Percentiles rank a stretch among this genome's conserved stretches.
Conservation (phyloP, 2,797 vertebrate genomes). For the Sebastes jordani region DNA sequence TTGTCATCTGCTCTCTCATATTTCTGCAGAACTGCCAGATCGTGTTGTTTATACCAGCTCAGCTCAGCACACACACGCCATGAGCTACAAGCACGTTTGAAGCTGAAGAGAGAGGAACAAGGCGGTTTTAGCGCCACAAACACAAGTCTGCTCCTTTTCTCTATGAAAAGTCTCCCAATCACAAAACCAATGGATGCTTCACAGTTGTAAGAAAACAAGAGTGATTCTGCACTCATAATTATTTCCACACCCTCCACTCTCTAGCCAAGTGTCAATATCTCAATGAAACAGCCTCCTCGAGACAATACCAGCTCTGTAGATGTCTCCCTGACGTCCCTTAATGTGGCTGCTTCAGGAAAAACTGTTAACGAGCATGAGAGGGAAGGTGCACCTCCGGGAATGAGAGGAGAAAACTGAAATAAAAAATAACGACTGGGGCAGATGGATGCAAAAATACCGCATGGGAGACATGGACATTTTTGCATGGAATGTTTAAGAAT, state of each 20-base stretch:
- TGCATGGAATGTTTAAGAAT: neutral
- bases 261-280: neutral
- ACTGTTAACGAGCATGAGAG: neutral
- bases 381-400: neutral
- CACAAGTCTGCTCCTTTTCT: conserved; percentile 17
- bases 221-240: conserved; percentile 6
- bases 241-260: neutral
- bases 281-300: neutral
- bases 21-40: conserved; percentile 37
- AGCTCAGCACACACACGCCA: neutral
- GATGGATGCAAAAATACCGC: neutral
- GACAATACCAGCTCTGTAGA: neutral
- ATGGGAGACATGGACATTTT: neutral
- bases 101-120: neutral
- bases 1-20: conserved; percentile 27
- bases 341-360: neutral
- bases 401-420: neutral
- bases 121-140: neutral
- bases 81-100: conserved; percentile 20
- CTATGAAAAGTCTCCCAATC: conserved; percentile 6
- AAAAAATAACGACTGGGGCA: neutral
- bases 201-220: neutral
- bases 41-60: conserved; percentile 33
- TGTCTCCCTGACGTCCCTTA: neutral
- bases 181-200: neutral